A percentile compares a stretch with the other conserved stretches of the same genome.
Evolutionary conservation across 30 jellyfish, hydroid and myxozoan genomes (phyloP).

Genomic region (Chrysaora quinquecirrha): DNA sequence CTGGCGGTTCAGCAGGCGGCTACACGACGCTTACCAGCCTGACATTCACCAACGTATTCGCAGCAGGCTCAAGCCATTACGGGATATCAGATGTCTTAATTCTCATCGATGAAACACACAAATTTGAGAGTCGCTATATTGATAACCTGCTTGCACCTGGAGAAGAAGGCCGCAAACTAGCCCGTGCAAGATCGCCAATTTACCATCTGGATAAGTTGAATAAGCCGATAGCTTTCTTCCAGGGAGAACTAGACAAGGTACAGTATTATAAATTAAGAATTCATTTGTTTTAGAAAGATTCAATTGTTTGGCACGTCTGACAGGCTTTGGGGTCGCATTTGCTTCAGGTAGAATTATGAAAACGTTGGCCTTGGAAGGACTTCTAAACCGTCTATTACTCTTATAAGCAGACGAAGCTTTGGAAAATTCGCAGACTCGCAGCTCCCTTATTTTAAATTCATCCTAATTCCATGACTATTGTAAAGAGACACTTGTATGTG

Average conservation of each 20-base stretch:
- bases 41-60: slow-evolving; percentile 74
- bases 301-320: too few species aligned
- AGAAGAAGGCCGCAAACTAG: slow-evolving; percentile 58
- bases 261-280: neutral
- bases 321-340: too few species aligned
- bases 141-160: slow-evolving; percentile 75
- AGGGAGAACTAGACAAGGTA: slow-evolving; percentile 93
- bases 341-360: too few species aligned
- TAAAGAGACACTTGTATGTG: too few species aligned
- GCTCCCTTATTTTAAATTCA: too few species aligned
- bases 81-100: slow-evolving; percentile 74
- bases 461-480: too few species aligned
- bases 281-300: neutral
- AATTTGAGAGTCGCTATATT: slow-evolving; percentile 80
- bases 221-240: slow-evolving; percentile 81
- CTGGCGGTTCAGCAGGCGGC: slow-evolving; percentile 98
- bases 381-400: too few species aligned
- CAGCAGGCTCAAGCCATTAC: slow-evolving; percentile 89
- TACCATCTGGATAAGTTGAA: slow-evolving; percentile 65
- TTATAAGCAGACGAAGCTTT: too few species aligned
- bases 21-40: slow-evolving; percentile 77
- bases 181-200: slow-evolving; percentile 81
- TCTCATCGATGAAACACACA: slow-evolving; percentile 76
- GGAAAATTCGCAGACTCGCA: too few species aligned
- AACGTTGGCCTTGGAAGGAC: too few species aligned